These are phyloP conservation scores for Phymatocera aterrima DNA, from an alignment of 2,888 invertebrate genomes.

Conservation along the genomic window DNA sequence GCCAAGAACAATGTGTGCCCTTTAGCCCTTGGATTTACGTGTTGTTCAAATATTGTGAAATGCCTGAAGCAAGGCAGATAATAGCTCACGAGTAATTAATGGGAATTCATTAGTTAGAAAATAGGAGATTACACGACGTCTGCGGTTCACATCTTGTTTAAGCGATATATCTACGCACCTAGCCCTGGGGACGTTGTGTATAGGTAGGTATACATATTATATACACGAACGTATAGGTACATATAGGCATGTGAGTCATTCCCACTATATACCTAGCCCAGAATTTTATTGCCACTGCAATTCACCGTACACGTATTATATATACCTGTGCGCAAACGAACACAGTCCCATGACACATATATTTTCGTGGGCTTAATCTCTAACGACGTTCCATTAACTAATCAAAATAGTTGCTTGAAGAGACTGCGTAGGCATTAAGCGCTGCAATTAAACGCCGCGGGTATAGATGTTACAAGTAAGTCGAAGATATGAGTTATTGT, in stretches of 20 bases:
- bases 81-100: constrained; percentile 13
- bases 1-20: not conserved
- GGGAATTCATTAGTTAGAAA: constrained; percentile 11
- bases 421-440: too few relatives aligned
- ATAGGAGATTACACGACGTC: not conserved
- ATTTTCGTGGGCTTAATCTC: not conserved
- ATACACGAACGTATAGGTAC: not conserved
- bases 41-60: not conserved
- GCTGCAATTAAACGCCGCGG: too few relatives aligned
- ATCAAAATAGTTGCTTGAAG: not conserved
- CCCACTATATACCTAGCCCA: not conserved
- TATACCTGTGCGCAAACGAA: not conserved
- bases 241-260: not conserved
- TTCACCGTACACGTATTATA: not conserved
- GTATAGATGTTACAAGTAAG: too few relatives aligned
- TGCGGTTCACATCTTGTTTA: not conserved
- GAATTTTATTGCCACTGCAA: not conserved
- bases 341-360: not conserved
- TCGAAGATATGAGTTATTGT: too few relatives aligned
- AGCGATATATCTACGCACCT: too few relatives aligned
- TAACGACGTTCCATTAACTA: not conserved
- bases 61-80: not conserved
- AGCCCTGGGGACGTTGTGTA: too few relatives aligned
- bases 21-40: not conserved
- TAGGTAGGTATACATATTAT: not conserved